Evolutionary conservation across 2,797 vertebrate species (phyloP).

Genomic region (Microctenopoma stevenorrisi): DNA sequence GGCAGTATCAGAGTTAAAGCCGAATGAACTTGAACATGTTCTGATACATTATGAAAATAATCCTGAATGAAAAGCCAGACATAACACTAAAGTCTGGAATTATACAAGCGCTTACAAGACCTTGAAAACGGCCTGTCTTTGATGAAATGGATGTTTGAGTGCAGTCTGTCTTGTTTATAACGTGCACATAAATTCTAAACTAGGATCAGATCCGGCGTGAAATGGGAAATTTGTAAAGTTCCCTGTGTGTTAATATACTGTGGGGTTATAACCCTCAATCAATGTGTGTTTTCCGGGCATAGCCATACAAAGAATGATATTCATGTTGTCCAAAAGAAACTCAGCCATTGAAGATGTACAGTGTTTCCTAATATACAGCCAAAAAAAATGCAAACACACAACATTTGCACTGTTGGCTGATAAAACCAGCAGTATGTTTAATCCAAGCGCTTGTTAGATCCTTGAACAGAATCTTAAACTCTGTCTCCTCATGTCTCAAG

Average conservation of each 20-base stretch:
- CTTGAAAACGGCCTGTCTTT: neutral
- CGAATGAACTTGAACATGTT: conserved; percentile 49
- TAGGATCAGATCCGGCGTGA: neutral
- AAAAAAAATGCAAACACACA: no score
- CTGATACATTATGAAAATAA: conserved; percentile 52
- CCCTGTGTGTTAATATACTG: no score
- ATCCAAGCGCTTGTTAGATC: no score
- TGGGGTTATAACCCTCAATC: neutral
- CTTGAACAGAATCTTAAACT: no score
- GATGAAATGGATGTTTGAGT: neutral
- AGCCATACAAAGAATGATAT: neutral
- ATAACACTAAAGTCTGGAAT: conserved; percentile 13
- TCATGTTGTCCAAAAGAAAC: no score
- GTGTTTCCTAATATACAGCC: no score
- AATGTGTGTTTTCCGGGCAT: neutral
- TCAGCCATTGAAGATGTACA: no score
- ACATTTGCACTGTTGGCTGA: no score
- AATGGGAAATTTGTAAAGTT: neutral
- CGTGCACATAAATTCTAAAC: neutral
- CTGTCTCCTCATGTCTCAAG: no score
- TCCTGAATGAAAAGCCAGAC: conserved; percentile 44
- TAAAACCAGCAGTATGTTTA: no score
- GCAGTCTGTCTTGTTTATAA: neutral
- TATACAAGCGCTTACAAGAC: conserved; percentile 10
- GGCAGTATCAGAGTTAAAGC: conserved; percentile 32